Conservation (phyloP, 2,797 vertebrate genomes). For the Crocodylus rhombifer region DNA sequence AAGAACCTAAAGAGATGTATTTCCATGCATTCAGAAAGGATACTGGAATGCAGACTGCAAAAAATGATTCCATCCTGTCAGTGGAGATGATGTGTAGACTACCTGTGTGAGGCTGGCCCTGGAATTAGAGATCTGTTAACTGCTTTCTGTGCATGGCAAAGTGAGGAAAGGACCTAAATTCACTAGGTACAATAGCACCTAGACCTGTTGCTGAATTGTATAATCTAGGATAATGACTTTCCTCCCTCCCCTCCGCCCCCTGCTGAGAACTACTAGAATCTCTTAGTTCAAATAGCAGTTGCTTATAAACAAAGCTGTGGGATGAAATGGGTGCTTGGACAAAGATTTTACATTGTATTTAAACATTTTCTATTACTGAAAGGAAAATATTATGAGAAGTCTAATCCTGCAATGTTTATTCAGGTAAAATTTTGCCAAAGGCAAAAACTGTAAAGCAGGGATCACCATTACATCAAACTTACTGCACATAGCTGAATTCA, state of each 20-base stretch:
- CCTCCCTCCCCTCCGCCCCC: no score
- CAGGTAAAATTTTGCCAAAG: neutral
- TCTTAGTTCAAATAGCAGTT: neutral
- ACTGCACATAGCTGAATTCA: neutral
- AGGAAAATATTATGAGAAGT: neutral
- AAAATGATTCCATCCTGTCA: neutral
- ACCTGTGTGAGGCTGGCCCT: neutral
- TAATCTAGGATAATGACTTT: no score
- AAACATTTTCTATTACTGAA: neutral
- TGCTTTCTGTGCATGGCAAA: neutral
- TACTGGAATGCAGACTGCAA: neutral
- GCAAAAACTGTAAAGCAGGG: neutral
- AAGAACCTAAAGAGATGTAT: neutral
- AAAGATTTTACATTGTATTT: neutral
- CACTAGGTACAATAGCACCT: neutral
- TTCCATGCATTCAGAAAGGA: neutral
- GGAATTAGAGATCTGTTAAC: neutral
- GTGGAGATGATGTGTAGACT: neutral
- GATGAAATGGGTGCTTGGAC: neutral
- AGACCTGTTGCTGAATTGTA: neutral
- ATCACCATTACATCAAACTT: neutral
- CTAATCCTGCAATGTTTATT: neutral
- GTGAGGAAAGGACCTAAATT: neutral
- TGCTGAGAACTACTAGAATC: neutral
- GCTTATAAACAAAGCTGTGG: neutral